Percentiles rank a stretch among this genome's conserved stretches.
These are phyloP conservation scores for Bombycilla garrulus DNA, from an alignment of 2,113 vertebrate genomes.

Conservation along the genomic window DNA sequence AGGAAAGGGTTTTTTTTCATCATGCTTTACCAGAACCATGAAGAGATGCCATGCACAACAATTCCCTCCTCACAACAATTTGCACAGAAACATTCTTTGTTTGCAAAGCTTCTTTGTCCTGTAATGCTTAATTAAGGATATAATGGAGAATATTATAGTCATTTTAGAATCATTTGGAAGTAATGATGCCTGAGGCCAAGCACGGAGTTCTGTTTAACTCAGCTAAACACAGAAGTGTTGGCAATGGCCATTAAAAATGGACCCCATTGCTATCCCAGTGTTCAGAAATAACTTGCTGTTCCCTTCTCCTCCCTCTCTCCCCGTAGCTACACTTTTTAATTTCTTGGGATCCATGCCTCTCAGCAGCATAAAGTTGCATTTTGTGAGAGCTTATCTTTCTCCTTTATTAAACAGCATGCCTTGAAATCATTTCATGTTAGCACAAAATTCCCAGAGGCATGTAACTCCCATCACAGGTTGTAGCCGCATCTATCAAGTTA, in stretches of 20 bases:
- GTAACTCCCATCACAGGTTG: background rate
- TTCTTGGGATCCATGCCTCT: background rate
- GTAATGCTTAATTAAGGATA: constrained; percentile 63
- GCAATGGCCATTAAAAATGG: background rate
- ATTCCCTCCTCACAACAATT: constrained; percentile 2
- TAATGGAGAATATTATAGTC: constrained; percentile 51
- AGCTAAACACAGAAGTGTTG: background rate
- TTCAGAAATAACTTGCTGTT: background rate
- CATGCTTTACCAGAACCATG: background rate
- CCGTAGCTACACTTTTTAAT: background rate
- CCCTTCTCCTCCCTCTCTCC: background rate
- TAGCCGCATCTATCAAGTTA: background rate
- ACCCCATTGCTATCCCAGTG: background rate
- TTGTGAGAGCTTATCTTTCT: background rate
- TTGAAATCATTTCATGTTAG: background rate
- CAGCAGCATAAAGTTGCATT: background rate
- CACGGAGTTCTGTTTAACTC: constrained; percentile 24
- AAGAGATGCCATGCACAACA: constrained; percentile 1
- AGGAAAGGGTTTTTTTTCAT: background rate
- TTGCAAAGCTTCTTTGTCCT: constrained; percentile 50
- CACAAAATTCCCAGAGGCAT: background rate
- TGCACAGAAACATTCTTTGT: background rate
- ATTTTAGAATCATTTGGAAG: constrained; percentile 46
- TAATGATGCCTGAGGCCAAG: constrained; percentile 52
- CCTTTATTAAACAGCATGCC: background rate